phyloP scores from a whole-genome alignment of 2,113 vertebrate species.

The Pantherophis guttatus region DNA sequence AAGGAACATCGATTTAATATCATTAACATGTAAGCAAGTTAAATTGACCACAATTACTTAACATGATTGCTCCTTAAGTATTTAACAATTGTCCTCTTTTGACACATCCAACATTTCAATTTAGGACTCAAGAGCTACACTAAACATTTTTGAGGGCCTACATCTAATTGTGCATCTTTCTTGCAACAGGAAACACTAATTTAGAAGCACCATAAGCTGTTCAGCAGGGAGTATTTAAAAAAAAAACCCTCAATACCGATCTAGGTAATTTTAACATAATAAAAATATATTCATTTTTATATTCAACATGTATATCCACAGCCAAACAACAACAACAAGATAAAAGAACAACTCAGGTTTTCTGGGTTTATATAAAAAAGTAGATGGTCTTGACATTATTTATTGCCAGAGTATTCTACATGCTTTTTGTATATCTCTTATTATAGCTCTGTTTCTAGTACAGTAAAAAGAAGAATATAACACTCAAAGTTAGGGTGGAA shows the following conservation, averaged over 20 bases:
- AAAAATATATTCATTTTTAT: background rate
- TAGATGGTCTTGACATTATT: background rate
- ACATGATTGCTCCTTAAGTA: background rate
- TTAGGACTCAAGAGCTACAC: background rate
- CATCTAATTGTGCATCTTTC: background rate
- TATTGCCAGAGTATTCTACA: background rate
- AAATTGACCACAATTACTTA: background rate
- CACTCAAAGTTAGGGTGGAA: background rate
- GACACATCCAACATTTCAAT: background rate
- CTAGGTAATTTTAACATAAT: background rate
- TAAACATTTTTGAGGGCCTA: background rate
- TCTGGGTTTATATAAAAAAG: background rate
- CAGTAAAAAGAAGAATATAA: background rate
- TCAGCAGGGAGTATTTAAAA: background rate
- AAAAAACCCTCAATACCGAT: background rate
- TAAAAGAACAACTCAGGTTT: background rate
- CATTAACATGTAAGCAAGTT: background rate
- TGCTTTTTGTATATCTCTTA: background rate
- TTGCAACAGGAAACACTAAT: background rate
- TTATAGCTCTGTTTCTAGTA: background rate
- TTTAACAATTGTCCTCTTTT: background rate
- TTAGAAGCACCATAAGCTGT: background rate
- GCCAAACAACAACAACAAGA: background rate
- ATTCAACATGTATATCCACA: background rate
- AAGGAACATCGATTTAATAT: background rate